phyloP scores from a whole-genome alignment of 1,140 invertebrate species.

The Papilio helenus region DNA sequence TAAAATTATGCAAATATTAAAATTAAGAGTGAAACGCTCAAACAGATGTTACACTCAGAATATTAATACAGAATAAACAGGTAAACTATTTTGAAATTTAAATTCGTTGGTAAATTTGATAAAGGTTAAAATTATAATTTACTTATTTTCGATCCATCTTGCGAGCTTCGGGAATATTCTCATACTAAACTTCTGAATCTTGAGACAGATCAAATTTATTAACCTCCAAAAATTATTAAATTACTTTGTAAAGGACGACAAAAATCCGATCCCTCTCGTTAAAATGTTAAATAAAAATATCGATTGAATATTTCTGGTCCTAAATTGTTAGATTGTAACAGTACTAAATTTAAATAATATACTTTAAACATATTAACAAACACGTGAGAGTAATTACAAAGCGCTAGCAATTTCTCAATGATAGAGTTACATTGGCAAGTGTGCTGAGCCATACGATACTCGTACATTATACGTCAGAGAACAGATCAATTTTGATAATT shows the following conservation, averaged over 20 bases:
- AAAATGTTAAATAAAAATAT: no score
- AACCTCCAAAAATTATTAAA: no score
- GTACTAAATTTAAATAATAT: background rate
- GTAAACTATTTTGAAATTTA: conserved; percentile 11
- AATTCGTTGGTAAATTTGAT: background rate
- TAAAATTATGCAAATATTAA: conserved; percentile 10
- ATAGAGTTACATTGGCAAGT: background rate
- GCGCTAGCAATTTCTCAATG: background rate
- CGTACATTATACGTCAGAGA: background rate
- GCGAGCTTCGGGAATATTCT: no score
- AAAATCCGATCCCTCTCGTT: no score
- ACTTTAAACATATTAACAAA: background rate
- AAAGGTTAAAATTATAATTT: background rate
- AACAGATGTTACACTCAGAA: background rate
- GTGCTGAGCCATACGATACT: background rate
- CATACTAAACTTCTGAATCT: background rate
- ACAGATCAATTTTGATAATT: conserved; percentile 19
- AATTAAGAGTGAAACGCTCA: background rate
- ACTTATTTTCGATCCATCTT: background rate
- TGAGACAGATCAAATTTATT: background rate
- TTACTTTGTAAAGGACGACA: no score
- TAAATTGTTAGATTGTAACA: background rate
- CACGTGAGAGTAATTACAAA: background rate
- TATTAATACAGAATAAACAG: conserved; percentile 14
- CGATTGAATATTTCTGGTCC: no score